Evolutionary conservation across 1,140 invertebrate genomes (phyloP).

Genomic region (Odontomachus brunneus): DNA sequence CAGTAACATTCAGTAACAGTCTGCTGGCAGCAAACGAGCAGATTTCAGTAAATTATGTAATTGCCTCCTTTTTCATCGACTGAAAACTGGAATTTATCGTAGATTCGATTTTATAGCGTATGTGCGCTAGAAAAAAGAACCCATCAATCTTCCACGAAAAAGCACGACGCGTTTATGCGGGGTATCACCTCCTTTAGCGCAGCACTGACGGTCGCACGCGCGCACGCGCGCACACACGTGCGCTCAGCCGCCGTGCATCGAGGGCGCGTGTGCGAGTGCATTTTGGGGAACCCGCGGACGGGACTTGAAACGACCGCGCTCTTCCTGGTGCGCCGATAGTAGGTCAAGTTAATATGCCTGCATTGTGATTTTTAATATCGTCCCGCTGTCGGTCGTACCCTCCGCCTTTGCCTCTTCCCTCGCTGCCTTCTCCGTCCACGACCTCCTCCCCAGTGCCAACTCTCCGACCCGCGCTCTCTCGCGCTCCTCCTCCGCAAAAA

Average conservation of each 20-base stretch:
- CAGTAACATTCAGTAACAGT: too few relatives aligned
- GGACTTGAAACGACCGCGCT: conserved; percentile 68
- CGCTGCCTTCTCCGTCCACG: conserved; percentile 34
- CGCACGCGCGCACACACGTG: conserved; percentile 35
- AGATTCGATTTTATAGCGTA: too few relatives aligned
- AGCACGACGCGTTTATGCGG: conserved; percentile 27
- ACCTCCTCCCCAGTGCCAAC: conserved; percentile 43
- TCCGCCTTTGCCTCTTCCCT: conserved; percentile 51
- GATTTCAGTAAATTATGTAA: too few relatives aligned
- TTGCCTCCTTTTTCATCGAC: too few relatives aligned
- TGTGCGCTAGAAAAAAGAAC: too few relatives aligned
- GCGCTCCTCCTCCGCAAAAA: conserved; percentile 75
- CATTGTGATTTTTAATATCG: conserved; percentile 83
- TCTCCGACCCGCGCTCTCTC: conserved; percentile 61
- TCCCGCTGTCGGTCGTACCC: conserved; percentile 68
- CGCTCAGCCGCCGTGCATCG: conserved; percentile 53
- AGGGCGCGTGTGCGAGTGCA: conserved; percentile 40
- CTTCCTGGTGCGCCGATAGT: conserved; percentile 76
- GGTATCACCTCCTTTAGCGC: conserved; percentile 51
- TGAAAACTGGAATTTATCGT: too few relatives aligned
- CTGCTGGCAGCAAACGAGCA: too few relatives aligned
- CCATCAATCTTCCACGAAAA: not conserved
- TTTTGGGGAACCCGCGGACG: conserved; percentile 65
- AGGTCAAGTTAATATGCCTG: conserved; percentile 82
- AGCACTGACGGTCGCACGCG: conserved; percentile 47